A percentile compares a stretch with the other conserved stretches of the same genome.
phyloP scores from a whole-genome alignment of 2,888 invertebrate species.

The Pheosia gnoma region DNA sequence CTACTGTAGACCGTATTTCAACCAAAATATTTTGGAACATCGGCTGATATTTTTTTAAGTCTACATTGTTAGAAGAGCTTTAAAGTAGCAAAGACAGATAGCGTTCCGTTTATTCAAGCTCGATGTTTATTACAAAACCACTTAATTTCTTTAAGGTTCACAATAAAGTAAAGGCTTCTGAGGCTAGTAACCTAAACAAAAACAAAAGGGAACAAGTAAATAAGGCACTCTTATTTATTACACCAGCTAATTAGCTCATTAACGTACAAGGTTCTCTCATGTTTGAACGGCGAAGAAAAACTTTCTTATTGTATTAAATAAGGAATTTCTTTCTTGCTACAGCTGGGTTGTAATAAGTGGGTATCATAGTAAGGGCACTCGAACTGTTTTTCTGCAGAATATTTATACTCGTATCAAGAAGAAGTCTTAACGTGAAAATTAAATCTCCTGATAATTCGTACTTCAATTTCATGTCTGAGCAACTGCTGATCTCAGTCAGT shows the following conservation, averaged over 20 bases:
- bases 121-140: neutral
- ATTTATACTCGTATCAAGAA: neutral
- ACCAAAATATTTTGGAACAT: no score
- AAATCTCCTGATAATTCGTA: neutral
- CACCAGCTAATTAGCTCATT: neutral
- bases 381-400: neutral
- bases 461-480: slow-evolving; percentile 1
- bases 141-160: neutral
- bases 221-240: neutral
- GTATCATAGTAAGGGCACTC: neutral
- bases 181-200: neutral
- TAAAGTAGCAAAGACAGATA: no score
- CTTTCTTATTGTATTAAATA: neutral
- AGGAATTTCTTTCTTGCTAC: neutral
- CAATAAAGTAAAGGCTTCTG: neutral
- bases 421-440: neutral
- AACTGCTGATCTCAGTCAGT: neutral
- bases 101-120: neutral
- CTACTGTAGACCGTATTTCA: neutral
- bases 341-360: no score
- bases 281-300: neutral
- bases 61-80: no score
- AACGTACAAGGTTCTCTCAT: neutral
- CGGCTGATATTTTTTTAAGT: no score
- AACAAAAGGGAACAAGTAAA: neutral